Evolutionary conservation across 2,797 vertebrate species (phyloP).

Genomic region (Poeciliopsis turneri): DNA sequence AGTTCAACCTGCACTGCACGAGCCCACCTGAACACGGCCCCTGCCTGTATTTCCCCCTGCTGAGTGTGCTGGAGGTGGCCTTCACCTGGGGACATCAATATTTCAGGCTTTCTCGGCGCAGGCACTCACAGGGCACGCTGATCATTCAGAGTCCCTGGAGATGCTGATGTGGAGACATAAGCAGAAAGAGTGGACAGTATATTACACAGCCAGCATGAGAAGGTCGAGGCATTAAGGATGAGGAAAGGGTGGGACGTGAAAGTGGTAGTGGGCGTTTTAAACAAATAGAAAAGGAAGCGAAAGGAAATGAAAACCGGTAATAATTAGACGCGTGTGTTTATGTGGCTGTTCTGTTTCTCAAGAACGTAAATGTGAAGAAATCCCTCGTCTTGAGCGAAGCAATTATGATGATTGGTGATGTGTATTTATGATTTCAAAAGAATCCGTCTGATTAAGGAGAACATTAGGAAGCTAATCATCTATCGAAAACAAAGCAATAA

Average conservation of each 20-base stretch:
- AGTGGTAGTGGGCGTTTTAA: conserved; percentile 34
- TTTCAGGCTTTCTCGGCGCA: conserved; percentile 60
- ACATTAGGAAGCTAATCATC: conserved; percentile 54
- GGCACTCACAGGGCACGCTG: conserved; percentile 38
- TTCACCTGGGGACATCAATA: conserved; percentile 66
- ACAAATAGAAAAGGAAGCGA: conserved; percentile 1
- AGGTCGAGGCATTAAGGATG: conserved; percentile 8
- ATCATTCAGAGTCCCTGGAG: conserved; percentile 35
- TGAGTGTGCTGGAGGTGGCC: conserved; percentile 58
- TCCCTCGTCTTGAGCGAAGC: conserved; percentile 11
- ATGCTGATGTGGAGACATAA: conserved; percentile 50
- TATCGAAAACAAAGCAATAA: conserved; percentile 41
- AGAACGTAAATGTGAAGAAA: neutral
- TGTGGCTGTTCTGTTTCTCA: conserved; percentile 25
- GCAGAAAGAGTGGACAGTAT: conserved; percentile 29
- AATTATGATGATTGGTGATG: conserved; percentile 38
- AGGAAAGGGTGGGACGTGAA: conserved; percentile 26
- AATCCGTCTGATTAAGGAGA: conserved; percentile 44
- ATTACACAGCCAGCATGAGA: conserved; percentile 31
- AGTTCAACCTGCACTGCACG: conserved; percentile 33
- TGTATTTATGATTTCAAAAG: conserved; percentile 45
- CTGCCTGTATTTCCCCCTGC: conserved; percentile 39
- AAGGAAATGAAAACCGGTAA: conserved; percentile 12
- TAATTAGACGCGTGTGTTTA: neutral
- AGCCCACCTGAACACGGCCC: conserved; percentile 25